Evolutionary conservation across 2,113 vertebrate genomes (phyloP).

Genomic region (Campylorhamphus procurvoides): DNA sequence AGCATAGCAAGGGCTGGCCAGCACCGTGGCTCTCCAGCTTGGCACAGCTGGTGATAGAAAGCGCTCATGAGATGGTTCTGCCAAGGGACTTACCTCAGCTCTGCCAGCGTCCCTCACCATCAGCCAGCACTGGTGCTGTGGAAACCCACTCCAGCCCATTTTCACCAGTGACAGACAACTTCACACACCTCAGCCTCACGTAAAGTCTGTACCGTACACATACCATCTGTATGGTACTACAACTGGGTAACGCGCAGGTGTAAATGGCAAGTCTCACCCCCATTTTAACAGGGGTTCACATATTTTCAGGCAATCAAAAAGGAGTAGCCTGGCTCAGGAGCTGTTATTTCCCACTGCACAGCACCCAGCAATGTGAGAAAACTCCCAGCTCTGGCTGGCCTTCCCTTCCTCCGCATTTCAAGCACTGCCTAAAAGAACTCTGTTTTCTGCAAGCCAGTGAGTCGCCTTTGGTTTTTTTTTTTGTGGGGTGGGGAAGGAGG

Average conservation of each 20-base stretch:
- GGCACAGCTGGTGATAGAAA: not conserved
- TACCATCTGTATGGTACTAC: not conserved
- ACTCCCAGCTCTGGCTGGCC: not conserved
- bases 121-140: not conserved
- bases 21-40: not conserved
- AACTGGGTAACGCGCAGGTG: fast-evolving
- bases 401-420: not conserved
- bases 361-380: not conserved
- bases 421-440: not conserved
- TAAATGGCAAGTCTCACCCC: not conserved
- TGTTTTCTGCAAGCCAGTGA: not conserved
- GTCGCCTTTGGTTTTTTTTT: not conserved
- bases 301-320: not conserved
- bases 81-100: not conserved
- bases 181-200: not conserved
- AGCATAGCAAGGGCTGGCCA: not conserved
- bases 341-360: not conserved
- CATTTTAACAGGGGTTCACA: not conserved
- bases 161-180: not conserved
- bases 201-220: not conserved
- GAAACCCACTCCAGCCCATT: not conserved
- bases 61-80: not conserved
- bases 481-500: no score
- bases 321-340: not conserved
- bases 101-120: fast-evolving